Percentiles rank a stretch among this genome's conserved stretches.
These are phyloP conservation scores for Carduelis carduelis DNA, from an alignment of 2,797 vertebrate species.

Conservation along the genomic window DNA sequence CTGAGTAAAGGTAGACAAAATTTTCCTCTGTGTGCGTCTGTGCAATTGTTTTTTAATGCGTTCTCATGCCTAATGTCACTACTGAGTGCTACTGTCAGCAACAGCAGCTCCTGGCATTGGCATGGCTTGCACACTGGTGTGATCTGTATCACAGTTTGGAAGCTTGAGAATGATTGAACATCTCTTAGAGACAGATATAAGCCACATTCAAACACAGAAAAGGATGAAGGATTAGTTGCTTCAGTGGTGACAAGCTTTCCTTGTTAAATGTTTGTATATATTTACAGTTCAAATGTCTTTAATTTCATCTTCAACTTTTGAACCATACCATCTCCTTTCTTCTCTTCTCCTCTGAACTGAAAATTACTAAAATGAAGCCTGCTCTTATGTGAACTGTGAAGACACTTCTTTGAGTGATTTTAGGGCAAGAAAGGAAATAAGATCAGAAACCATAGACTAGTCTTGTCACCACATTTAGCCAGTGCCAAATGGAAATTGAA, in stretches of 20 bases:
- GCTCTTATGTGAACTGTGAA: neutral
- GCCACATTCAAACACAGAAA: neutral
- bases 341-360: neutral
- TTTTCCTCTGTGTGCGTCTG: neutral
- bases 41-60: neutral
- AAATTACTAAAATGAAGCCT: neutral
- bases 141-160: rapidly evolving
- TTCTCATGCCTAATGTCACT: neutral
- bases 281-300: neutral
- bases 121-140: neutral
- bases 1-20: neutral
- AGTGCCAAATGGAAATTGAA: neutral
- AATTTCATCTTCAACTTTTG: neutral
- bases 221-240: neutral
- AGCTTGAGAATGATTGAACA: rapidly evolving
- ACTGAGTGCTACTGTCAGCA: neutral
- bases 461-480: neutral
- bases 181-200: neutral
- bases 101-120: neutral
- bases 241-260: neutral
- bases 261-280: neutral
- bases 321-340: neutral
- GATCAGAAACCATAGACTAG: neutral
- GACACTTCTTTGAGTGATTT: neutral
- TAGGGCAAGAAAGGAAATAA: neutral